Evolutionary conservation across 1,140 invertebrate species (phyloP).

Genomic region (Vanessa tameamea): DNA sequence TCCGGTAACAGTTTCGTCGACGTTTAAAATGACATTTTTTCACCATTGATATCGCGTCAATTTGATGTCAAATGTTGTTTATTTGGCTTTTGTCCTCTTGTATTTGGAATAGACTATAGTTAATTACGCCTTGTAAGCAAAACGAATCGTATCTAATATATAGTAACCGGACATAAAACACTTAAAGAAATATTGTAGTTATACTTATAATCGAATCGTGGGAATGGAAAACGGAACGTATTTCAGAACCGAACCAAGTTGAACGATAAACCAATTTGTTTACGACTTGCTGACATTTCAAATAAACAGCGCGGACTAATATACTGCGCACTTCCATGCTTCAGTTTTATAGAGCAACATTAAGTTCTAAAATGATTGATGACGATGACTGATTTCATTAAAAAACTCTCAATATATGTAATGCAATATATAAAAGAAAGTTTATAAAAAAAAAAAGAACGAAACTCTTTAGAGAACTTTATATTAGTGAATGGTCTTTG

Average conservation of each 20-base stretch:
- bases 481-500: no score
- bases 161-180: not conserved
- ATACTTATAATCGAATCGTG: slow-evolving; percentile 4
- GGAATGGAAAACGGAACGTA: slow-evolving; percentile 2
- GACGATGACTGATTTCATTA: not conserved
- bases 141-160: no score
- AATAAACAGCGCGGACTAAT: slow-evolving; percentile 17
- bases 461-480: no score
- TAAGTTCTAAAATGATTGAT: not conserved
- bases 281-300: slow-evolving; percentile 19
- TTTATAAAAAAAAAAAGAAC: not conserved
- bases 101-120: no score
- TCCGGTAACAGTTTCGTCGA: no score
- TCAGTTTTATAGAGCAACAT: slow-evolving; percentile 7
- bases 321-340: slow-evolving; percentile 3
- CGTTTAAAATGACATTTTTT: no score
- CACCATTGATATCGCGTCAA: no score
- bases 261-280: slow-evolving; percentile 12
- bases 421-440: not conserved
- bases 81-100: no score
- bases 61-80: no score
- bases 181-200: not conserved
- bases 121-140: no score
- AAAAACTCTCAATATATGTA: not conserved
- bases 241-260: slow-evolving; percentile 1